Base-by-base conservation (phyloP, 2,797 vertebrate genomes). In the Lates japonicus region DNA sequence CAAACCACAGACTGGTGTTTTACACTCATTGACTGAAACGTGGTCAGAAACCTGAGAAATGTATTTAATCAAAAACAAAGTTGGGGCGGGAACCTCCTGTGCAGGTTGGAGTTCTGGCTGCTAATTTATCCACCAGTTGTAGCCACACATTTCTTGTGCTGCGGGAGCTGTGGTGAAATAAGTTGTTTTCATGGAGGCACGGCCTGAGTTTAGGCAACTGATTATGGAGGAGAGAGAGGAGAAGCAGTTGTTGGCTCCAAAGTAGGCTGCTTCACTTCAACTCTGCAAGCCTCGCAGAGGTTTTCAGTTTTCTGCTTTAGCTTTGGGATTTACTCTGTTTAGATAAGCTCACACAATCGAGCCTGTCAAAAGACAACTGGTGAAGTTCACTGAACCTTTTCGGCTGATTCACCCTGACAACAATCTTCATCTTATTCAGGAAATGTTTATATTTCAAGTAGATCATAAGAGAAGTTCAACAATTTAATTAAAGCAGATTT, bases 211-310 rank as follows among this genome's bases (percentile, higher is more conserved):
- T 2, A 31, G 33, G 42, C 66, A 54, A n/a, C 31, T 78, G 81
- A 52, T 8, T 33, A 60, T 57, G 70, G 71, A 66, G 58, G n/a
- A n/a, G 75, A 83, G 61, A 66, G 84, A 80, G 61, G 42, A 49
- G 71, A 79, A 70, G 60, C 93, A 94, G 93, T 93, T 94, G 93
- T 74, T 87, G 82, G 72, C 83, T 90, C 57, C 25, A 29, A 58
- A 48, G 31, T 86, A 48, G 17, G n/a, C 35, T 72, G 76, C 70
- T 63, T 77, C 79, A 87, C 80, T 82, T 88, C 84, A 87, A 83
- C n/a, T 82, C 59, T 54, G 0, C 59, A 86, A 71, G 76, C 51
- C 77, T 65, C 3, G 61, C 73, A 73, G 62, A 86, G 69, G 78
- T 88, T 84, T 83, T 91, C 90, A 74, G 72, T 62, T 75, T 76